Percentiles rank a stretch among this genome's conserved stretches.
Evolutionary conservation across 2,113 vertebrate species (phyloP).

Genomic region (Halichoerus grypus): DNA sequence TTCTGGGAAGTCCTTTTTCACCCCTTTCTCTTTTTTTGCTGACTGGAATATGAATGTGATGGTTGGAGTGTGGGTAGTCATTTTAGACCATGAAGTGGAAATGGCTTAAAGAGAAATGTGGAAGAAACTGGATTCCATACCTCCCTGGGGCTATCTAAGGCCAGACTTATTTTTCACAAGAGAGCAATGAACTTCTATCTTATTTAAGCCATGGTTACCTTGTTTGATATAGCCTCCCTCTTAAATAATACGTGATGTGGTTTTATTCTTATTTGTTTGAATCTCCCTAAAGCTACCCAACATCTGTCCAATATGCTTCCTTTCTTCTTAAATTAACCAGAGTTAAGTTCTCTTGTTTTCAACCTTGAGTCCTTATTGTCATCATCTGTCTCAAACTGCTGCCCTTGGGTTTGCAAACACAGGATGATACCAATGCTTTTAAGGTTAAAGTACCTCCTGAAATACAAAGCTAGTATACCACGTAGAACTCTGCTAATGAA

Average conservation of each 20-base stretch:
- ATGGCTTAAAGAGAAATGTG: neutral
- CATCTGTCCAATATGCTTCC: neutral
- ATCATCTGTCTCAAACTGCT: neutral
- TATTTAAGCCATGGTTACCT: neutral
- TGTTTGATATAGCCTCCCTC: neutral
- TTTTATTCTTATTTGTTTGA: neutral
- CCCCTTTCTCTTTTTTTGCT: neutral
- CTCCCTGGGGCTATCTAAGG: neutral
- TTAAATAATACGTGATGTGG: neutral
- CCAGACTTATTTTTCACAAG: neutral
- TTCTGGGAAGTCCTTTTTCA: neutral
- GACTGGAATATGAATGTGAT: neutral
- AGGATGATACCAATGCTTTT: neutral
- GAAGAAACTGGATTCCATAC: neutral
- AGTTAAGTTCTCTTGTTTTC: neutral
- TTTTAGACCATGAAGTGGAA: neutral
- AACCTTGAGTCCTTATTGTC: neutral
- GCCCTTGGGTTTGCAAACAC: neutral
- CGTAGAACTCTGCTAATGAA: neutral
- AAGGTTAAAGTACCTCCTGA: neutral
- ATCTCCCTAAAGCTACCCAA: neutral
- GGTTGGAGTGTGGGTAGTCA: neutral
- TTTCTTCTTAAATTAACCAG: constrained; percentile 19
- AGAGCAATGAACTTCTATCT: neutral
- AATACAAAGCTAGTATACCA: neutral